These are phyloP conservation scores for Hypotaenidia philippensis DNA, from an alignment of 2,797 vertebrate species.

Conservation along the genomic window DNA sequence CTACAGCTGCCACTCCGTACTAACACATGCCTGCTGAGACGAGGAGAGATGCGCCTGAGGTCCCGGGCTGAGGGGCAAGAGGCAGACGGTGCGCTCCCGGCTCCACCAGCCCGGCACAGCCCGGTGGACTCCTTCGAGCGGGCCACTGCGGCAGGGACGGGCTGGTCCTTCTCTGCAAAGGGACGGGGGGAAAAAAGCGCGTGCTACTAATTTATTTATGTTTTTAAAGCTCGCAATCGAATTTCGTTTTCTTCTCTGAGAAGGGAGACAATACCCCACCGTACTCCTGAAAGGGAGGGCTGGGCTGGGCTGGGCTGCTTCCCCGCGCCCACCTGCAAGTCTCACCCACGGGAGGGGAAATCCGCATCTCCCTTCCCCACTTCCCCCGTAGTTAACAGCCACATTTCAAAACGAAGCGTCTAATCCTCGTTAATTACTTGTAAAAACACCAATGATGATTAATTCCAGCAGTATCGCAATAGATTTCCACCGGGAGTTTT, in stretches of 20 bases:
- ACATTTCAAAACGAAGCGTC: background rate
- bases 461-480: background rate
- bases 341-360: background rate
- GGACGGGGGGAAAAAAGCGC: fast-evolving
- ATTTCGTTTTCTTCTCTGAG: fast-evolving
- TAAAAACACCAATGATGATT: background rate
- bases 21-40: background rate
- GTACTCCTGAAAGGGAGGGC: background rate
- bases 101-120: background rate
- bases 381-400: background rate
- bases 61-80: background rate
- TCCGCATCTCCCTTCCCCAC: background rate
- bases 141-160: background rate
- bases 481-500: background rate
- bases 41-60: background rate
- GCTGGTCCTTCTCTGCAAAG: background rate
- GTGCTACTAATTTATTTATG: fast-evolving
- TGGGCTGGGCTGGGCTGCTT: background rate
- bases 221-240: fast-evolving
- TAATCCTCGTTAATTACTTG: slow-evolving; percentile 5
- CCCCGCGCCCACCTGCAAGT: background rate
- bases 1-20: background rate
- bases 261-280: too few relatives aligned
- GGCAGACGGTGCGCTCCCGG: background rate
- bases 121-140: background rate